A percentile compares a stretch with the other conserved stretches of the same genome.
These are phyloP conservation scores for Odontocerum albicorne DNA, from an alignment of 2,888 invertebrate species.

Conservation along the genomic window DNA sequence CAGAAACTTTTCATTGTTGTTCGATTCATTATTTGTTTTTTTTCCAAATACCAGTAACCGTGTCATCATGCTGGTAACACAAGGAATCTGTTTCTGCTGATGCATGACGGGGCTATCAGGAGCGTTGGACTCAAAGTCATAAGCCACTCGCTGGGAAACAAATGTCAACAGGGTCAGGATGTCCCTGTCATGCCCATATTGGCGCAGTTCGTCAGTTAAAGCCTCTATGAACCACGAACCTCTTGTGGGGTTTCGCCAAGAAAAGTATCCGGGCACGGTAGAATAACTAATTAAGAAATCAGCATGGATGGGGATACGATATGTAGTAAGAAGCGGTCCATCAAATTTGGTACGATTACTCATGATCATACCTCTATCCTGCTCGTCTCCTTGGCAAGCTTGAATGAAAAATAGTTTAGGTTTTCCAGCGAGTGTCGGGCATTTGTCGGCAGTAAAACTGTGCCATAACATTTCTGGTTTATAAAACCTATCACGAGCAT, in stretches of 20 bases:
- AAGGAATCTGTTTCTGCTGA: slow-evolving; percentile 91
- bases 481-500: slow-evolving; percentile 83
- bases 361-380: slow-evolving; percentile 76
- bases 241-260: slow-evolving; percentile 91
- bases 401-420: slow-evolving; percentile 76
- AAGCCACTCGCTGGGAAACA: slow-evolving; percentile 81
- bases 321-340: slow-evolving; percentile 66
- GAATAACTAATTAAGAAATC: slow-evolving; percentile 94
- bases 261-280: slow-evolving; percentile 91
- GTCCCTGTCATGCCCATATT: slow-evolving; percentile 74
- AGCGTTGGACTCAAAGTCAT: slow-evolving; percentile 88
- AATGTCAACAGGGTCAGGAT: slow-evolving; percentile 85
- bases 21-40: no score
- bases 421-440: slow-evolving; percentile 85
- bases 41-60: slow-evolving; percentile 72
- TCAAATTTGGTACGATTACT: slow-evolving; percentile 73
- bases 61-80: slow-evolving; percentile 88
- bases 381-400: slow-evolving; percentile 87
- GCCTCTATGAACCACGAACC: slow-evolving; percentile 98
- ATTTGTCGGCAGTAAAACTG: slow-evolving; percentile 78
- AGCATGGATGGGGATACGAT: slow-evolving; percentile 88
- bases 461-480: slow-evolving; percentile 80
- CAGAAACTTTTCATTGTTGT: no score
- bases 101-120: slow-evolving; percentile 79
- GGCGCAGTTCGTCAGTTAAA: slow-evolving; percentile 76